Conservation (phyloP, 2,113 vertebrate genomes). For the Struthio camelus region DNA sequence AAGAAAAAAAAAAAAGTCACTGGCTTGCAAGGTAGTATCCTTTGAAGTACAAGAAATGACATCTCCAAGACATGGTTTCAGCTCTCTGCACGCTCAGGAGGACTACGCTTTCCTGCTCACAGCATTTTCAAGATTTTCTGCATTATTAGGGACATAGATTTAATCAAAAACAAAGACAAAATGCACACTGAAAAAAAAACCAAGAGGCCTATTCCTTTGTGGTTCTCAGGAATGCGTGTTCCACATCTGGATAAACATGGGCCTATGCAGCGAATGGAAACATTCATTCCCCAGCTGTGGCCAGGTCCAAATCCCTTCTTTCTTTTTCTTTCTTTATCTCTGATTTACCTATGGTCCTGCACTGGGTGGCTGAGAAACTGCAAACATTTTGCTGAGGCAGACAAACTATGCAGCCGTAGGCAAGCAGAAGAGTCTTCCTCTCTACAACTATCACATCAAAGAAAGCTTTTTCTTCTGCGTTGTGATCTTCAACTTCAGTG, state of each 20-base stretch:
- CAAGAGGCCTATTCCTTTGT: background rate
- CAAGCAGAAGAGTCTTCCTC: background rate
- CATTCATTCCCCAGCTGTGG: slow-evolving; percentile 18
- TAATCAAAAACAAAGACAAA: slow-evolving; percentile 30
- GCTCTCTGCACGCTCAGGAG: background rate
- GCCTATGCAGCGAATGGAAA: background rate
- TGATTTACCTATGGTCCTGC: background rate
- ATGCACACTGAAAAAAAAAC: background rate
- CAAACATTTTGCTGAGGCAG: background rate
- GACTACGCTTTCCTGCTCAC: background rate
- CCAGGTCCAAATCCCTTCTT: background rate
- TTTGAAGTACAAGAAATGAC: background rate
- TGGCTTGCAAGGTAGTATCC: background rate
- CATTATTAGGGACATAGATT: background rate
- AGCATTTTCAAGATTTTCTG: background rate
- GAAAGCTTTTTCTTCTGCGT: background rate
- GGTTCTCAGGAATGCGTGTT: background rate
- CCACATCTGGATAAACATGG: slow-evolving; percentile 55
- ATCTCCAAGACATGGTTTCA: background rate
- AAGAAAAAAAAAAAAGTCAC: background rate
- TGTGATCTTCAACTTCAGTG: background rate
- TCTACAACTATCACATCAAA: background rate
- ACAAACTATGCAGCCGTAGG: background rate
- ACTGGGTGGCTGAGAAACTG: background rate
- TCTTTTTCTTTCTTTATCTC: background rate